phyloP scores from a whole-genome alignment of 2,113 vertebrate genomes.

The Natator depressus region DNA sequence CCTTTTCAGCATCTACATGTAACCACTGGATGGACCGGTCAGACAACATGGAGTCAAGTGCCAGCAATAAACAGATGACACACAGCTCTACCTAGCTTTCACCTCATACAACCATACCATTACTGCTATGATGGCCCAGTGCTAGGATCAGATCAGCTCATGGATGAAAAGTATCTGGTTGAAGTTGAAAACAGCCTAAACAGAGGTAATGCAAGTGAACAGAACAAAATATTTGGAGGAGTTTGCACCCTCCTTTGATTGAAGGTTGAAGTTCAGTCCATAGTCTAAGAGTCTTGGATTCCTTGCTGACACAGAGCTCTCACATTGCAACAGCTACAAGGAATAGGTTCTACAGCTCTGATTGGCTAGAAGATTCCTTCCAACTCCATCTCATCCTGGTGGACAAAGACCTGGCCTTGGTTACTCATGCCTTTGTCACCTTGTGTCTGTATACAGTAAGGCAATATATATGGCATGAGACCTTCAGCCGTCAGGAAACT shows the following conservation, averaged over 20 bases:
- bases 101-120: neutral
- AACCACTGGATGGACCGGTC: neutral
- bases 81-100: neutral
- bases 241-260: neutral
- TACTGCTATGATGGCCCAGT: neutral
- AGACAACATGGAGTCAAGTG: neutral
- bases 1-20: too few species aligned
- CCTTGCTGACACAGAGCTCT: neutral
- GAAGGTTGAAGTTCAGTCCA: neutral
- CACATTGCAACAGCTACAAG: neutral
- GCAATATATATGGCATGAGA: neutral
- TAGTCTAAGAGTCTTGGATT: neutral
- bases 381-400: neutral
- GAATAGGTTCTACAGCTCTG: neutral
- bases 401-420: neutral
- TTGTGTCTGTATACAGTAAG: neutral
- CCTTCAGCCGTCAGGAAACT: neutral
- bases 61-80: neutral
- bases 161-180: neutral
- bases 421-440: neutral
- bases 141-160: neutral
- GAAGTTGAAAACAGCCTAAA: neutral
- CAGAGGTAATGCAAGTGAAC: neutral
- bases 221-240: neutral
- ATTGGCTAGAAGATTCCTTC: neutral